phyloP scores from a whole-genome alignment of 2,113 vertebrate species.

The Agelaius tricolor region DNA sequence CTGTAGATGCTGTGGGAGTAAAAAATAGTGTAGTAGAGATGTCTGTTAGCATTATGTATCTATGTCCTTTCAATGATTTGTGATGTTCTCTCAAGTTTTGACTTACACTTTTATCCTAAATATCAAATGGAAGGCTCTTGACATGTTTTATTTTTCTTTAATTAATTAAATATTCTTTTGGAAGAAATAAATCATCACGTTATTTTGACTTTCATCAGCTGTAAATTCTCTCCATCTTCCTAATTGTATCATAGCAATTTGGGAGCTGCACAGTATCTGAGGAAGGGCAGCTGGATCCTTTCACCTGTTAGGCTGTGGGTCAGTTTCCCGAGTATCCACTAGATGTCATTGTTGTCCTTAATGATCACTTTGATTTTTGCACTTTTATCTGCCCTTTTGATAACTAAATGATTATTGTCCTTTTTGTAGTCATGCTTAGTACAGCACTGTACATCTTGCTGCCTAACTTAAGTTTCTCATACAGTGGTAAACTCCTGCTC shows the following conservation, averaged over 20 bases:
- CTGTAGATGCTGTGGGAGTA: background rate
- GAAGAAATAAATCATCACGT: background rate
- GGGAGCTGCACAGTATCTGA: rapidly evolving
- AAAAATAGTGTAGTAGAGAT: background rate
- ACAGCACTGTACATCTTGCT: background rate
- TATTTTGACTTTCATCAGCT: background rate
- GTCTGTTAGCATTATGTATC: background rate
- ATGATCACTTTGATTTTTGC: background rate
- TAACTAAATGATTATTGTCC: background rate
- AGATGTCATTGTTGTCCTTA: conserved; percentile 75
- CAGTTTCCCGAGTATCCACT: conserved; percentile 53
- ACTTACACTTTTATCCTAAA: background rate
- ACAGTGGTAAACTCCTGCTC: background rate
- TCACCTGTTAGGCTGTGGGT: background rate
- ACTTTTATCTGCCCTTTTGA: background rate
- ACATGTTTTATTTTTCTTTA: background rate
- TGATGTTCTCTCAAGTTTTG: background rate
- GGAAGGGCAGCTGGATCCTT: too few relatives aligned
- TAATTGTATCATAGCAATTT: background rate
- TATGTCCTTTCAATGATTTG: background rate
- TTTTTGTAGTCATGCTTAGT: background rate
- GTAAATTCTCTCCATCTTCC: background rate
- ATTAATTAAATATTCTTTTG: background rate
- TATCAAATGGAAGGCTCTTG: background rate
- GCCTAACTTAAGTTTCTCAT: background rate